Evolutionary conservation across 2,888 invertebrate species (phyloP), one percentile per base, ranked within the genome.

Genomic region (Augochlorella aurata): DNA sequence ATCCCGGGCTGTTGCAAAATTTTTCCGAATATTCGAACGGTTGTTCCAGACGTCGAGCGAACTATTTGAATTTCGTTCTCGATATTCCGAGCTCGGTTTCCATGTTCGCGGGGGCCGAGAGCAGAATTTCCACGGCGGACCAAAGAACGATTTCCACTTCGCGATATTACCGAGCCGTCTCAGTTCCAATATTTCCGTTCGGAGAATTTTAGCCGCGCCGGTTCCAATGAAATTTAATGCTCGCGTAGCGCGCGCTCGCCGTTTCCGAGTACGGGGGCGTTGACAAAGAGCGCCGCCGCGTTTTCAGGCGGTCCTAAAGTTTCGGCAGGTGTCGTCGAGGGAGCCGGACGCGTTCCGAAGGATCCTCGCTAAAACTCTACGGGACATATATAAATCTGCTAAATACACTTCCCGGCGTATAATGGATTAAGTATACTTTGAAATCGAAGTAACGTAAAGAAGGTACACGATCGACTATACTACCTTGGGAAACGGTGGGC

Each of bases 381-480:
- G 80, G 86, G 87, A 85, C 77, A 71, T 69, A 58, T 74, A 77
- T 87, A 83, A 38, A 87, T 81, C 79, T 85, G 71, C 84, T 87
- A 87, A 68, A 84, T 83, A 88, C 79, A 84, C 78, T 82, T 83
- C 85, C 85, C 88, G 85, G 67, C 78, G 83, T 79, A 81, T 74
- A 75, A 72, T 79, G 77, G 83, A 87, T 89, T 89, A 89, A 88
- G 88, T 89, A 85, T 89, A 90, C 83, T 79, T 81, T 85, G 45
- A 83, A 89, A 87, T 89, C 84, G 87, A 88, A 85, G 78, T 88
- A 89, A 88, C 83, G 79, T 84, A 88, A 89, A 88, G 83, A 88
- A 88, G 89, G 87, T 88, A 89, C 85, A 89, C 81, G 83, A 89
- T 90, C 84, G 88, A 89, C 89, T 89, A 90, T 83, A 84, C 82